A percentile compares a stretch with the other conserved stretches of the same genome.
Conservation (phyloP, 2,888 invertebrate genomes). For the Drosophila hamatofila region DNA sequence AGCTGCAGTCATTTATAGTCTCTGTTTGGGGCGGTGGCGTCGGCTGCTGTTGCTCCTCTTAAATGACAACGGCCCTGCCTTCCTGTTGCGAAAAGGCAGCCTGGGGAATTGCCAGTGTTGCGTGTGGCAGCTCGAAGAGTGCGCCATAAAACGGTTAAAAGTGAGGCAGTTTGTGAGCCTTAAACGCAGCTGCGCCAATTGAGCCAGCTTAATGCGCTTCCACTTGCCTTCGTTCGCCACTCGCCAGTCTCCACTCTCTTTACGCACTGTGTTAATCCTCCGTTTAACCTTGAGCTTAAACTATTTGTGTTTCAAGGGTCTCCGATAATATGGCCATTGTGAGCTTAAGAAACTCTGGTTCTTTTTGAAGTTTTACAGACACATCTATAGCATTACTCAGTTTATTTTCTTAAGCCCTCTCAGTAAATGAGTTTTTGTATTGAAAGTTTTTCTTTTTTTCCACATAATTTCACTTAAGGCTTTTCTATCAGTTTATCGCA, state of each 20-base stretch:
- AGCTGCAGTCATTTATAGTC: constrained; percentile 63
- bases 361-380: not conserved
- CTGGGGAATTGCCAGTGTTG: constrained; percentile 45
- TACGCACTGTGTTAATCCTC: constrained; percentile 43
- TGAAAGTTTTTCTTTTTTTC: not conserved
- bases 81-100: not conserved
- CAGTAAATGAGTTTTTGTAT: not conserved
- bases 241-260: not conserved
- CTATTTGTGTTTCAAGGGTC: constrained; percentile 26
- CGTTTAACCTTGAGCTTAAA: constrained; percentile 54
- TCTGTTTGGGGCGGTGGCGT: constrained; percentile 28
- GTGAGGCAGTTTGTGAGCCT: constrained; percentile 47
- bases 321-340: constrained; percentile 15
- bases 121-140: constrained; percentile 43
- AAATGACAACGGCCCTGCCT: constrained; percentile 51
- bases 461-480: not conserved
- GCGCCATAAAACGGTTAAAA: constrained; percentile 61
- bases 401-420: not conserved
- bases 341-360: not conserved
- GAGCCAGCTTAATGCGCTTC: constrained; percentile 26
- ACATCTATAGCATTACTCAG: not conserved
- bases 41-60: constrained; percentile 32
- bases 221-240: not conserved
- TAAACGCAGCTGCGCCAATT: constrained; percentile 49
- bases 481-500: not conserved